Evolutionary conservation across 2,888 invertebrate genomes (phyloP), one percentile per base, ranked within the genome.

Genomic region (Caprella mutica): DNA sequence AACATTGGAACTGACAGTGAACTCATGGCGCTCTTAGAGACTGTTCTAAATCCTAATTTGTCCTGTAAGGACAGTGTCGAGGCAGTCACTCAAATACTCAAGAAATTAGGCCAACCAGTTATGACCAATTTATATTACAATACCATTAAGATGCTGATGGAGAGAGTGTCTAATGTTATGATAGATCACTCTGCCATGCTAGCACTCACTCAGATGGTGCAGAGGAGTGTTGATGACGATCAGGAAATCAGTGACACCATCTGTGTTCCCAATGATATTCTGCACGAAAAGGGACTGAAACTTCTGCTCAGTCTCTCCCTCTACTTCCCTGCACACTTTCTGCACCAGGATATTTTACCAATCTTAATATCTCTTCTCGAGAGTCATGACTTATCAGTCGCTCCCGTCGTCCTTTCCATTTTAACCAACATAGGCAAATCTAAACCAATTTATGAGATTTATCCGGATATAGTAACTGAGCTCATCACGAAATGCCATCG

Each of bases 61-160:
- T 85, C 86, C 62, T 94, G 94, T 70, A 88, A 88, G 71, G 88
- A 90, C 67, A 93, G 93, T 70, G 89, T 91, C n/a, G 87, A 90
- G 66, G 85, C 85, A 38, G 91, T 91, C 70, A 59, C 64, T 4
- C 58, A 62, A 52, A 84, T 93, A 9, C 76, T 96, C 54, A 92
- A 93, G 73, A 93, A 92, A 72, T 78, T 96, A 3, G 96, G 94
- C 0, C 85, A 89, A 69, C 92, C 92, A 0, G 85, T 91, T 3
- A 92, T 92, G 85, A 91, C 92, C 2, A 93, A 94, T 74, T 75
- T 91, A 33, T 90, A 94, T 73, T 94, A 94, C 76, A 92, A 91
- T 72, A 92, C 91, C 1, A 87, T 96, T 39, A 96, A 96, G 76
- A 90, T 90, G 82, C 74, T 97, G 46, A 75, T 97, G 57, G 96